Percentiles rank a stretch among this genome's conserved stretches.
Evolutionary conservation across 2,113 vertebrate genomes (phyloP).

Genomic region (Pygoscelis adeliae): DNA sequence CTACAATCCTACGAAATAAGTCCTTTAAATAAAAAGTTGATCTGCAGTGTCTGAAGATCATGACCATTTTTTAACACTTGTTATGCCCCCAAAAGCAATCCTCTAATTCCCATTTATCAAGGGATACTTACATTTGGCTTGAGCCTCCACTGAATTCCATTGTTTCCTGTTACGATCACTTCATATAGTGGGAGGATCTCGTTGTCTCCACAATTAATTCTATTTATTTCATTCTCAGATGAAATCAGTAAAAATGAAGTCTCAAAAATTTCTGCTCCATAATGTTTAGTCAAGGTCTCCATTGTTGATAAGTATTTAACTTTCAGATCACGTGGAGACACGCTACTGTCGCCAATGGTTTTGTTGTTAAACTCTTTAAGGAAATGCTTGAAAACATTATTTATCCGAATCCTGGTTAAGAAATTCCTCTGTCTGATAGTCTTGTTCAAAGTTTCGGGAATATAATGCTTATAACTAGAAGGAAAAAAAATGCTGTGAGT

Average conservation of each 20-base stretch:
- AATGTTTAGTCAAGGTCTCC: slow-evolving; percentile 88
- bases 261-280: slow-evolving; percentile 87
- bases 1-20: neutral
- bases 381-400: slow-evolving; percentile 97
- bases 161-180: slow-evolving; percentile 88
- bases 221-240: slow-evolving; percentile 82
- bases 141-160: slow-evolving; percentile 90
- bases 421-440: slow-evolving; percentile 93
- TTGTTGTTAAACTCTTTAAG: slow-evolving; percentile 93
- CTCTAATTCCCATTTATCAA: neutral
- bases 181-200: slow-evolving; percentile 70
- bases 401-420: slow-evolving; percentile 92
- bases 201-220: slow-evolving; percentile 17
- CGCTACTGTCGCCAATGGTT: slow-evolving; percentile 89
- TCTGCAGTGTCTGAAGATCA: neutral
- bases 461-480: slow-evolving; percentile 91
- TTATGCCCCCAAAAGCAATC: rapidly evolving
- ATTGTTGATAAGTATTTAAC: slow-evolving; percentile 96
- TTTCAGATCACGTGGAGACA: slow-evolving; percentile 90
- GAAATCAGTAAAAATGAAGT: slow-evolving; percentile 77
- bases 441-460: slow-evolving; percentile 89
- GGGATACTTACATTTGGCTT: slow-evolving; percentile 78
- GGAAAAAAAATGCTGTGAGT: neutral
- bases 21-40: neutral
- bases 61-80: neutral